These are phyloP conservation scores for Subacronicta megacephala DNA, from an alignment of 2,888 invertebrate genomes.

Conservation along the genomic window DNA sequence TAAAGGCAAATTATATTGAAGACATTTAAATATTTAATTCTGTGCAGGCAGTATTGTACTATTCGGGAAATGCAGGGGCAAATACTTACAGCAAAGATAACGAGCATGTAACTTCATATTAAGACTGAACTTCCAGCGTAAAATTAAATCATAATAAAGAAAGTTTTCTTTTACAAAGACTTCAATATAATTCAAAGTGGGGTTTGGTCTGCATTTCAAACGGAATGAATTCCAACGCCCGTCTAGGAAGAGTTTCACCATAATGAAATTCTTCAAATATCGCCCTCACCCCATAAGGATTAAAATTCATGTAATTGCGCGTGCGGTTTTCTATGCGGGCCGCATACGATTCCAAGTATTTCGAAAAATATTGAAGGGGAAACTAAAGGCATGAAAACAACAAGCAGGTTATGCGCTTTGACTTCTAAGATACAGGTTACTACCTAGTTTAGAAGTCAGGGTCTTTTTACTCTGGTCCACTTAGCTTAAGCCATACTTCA, in stretches of 20 bases:
- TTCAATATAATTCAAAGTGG: slow-evolving; percentile 77
- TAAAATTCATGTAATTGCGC: slow-evolving; percentile 83
- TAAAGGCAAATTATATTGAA: slow-evolving; percentile 1
- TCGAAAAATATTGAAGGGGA: slow-evolving; percentile 50
- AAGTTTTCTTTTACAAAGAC: slow-evolving; percentile 77
- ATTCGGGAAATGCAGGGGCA: slow-evolving; percentile 11
- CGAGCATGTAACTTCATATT: slow-evolving; percentile 48
- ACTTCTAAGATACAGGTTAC: no score
- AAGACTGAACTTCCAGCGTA: slow-evolving; percentile 58
- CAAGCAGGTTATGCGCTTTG: slow-evolving; percentile 43
- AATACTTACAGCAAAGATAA: slow-evolving; percentile 54
- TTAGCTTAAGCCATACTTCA: no score
- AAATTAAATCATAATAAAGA: slow-evolving; percentile 73
- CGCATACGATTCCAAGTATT: slow-evolving; percentile 54
- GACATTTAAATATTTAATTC: slow-evolving; percentile 5
- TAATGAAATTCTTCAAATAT: slow-evolving; percentile 88
- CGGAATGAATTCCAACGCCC: slow-evolving; percentile 78
- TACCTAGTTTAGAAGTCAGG: no score
- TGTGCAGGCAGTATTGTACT: not conserved
- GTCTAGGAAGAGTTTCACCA: slow-evolving; percentile 78
- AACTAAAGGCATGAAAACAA: slow-evolving; percentile 34
- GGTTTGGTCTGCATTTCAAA: slow-evolving; percentile 75
- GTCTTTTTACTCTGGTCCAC: no score
- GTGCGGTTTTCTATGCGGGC: slow-evolving; percentile 64
- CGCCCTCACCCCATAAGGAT: slow-evolving; percentile 73